Evolutionary conservation across 2,113 vertebrate species (phyloP).

Genomic region (Alethe castanea): DNA sequence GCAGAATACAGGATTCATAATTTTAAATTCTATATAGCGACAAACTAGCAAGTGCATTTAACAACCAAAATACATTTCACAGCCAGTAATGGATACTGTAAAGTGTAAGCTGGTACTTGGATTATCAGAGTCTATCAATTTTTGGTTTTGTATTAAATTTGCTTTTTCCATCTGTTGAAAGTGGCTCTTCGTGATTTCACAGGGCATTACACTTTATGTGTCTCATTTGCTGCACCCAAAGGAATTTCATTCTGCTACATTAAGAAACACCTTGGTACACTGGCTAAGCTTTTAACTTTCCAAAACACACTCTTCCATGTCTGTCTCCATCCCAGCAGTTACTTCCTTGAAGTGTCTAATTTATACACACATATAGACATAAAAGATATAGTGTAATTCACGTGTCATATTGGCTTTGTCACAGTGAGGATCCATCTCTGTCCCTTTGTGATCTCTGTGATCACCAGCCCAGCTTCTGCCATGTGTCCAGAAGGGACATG

Average conservation of each 20-base stretch:
- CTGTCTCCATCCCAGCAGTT: neutral
- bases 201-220: slow-evolving; percentile 80
- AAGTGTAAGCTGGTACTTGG: slow-evolving; percentile 30
- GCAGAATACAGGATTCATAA: neutral
- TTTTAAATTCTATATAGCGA: slow-evolving; percentile 2
- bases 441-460: neutral
- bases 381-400: neutral
- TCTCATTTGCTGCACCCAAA: slow-evolving; percentile 76
- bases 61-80: neutral
- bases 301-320: neutral
- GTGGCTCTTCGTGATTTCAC: slow-evolving; percentile 78
- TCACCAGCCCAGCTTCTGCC: neutral
- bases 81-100: slow-evolving; percentile 41
- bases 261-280: slow-evolving; percentile 59
- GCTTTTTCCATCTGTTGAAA: slow-evolving; percentile 49
- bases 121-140: slow-evolving; percentile 24
- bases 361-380: neutral
- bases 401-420: neutral
- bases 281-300: slow-evolving; percentile 29
- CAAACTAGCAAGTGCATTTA: slow-evolving; percentile 35
- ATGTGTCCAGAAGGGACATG: neutral
- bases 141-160: slow-evolving; percentile 50
- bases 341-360: neutral
- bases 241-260: slow-evolving; percentile 74
- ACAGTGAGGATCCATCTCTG: neutral